A percentile compares a stretch with the other conserved stretches of the same genome.
phyloP scores from a whole-genome alignment of 1,140 invertebrate genomes.

The Littorina saxatilis region DNA sequence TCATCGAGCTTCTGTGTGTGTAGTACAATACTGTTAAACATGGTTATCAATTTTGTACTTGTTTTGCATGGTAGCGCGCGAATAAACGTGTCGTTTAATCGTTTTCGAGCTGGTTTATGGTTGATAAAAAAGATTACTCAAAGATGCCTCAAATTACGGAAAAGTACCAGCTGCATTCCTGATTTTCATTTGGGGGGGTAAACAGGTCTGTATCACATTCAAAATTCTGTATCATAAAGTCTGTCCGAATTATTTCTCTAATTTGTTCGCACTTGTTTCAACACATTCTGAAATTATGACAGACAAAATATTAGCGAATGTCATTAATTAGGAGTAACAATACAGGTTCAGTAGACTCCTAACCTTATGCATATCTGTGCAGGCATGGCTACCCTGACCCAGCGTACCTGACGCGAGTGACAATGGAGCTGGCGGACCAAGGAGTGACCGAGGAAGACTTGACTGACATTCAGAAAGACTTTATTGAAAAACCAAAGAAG shows the following conservation, averaged over 20 bases:
- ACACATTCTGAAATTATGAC: no score
- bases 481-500: neutral
- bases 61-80: no score
- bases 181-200: no score
- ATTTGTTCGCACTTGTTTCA: neutral
- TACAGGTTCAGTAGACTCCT: neutral
- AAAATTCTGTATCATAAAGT: neutral
- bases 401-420: slow-evolving; percentile 43
- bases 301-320: no score
- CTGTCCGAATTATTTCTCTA: neutral
- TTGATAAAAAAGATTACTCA: no score
- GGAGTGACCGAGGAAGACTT: slow-evolving; percentile 43
- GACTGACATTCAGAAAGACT: slow-evolving; percentile 1
- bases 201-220: neutral
- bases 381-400: slow-evolving; percentile 55
- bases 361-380: slow-evolving; percentile 5
- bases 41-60: no score
- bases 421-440: slow-evolving; percentile 45
- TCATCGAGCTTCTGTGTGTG: no score
- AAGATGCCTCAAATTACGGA: no score
- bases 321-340: slow-evolving; percentile 1
- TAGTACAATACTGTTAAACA: no score
- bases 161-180: no score
- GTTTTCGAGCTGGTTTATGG: no score
- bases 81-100: no score